Base-by-base conservation (phyloP, 2,888 invertebrate genomes). In the Laothoe populi region DNA sequence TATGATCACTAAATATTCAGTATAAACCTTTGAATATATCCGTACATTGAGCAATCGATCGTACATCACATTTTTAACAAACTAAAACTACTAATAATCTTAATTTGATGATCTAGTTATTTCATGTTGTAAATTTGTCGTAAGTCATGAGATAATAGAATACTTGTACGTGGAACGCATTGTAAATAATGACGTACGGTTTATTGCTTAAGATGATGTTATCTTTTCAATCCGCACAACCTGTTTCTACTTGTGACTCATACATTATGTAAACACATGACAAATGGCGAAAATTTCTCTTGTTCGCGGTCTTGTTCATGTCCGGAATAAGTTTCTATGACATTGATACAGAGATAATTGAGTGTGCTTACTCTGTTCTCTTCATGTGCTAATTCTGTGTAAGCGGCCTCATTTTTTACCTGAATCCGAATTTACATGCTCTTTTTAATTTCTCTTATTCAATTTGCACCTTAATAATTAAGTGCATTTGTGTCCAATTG, bases 211-310 rank as follows among this genome's bases (percentile, higher is more conserved):
- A 40, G 40, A 70, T 72, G 72, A 72, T 69, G 66, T 66, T 68
- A 70, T 68, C 67, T 57, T n/a, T 62, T 42, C 35, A 19, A 53
- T 49, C 60, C 40, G 23, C 48, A 40, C 38, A 49, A 65, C 67
- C 67, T 61, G 69, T 67, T 67, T 57, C 49, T 44, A 58, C 48
- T 24, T 40, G 38, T 79, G 77, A 81, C 66, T 76, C 78, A 77
- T 69, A 61, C 68, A 63, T 83, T 78, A 82, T 78, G 81, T 75
- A 79, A 81, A 83, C 72, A 71, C 59, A 75, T 81, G 81, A 83
- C 81, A 74, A 82, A 80, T 75, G 68, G 76, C 66, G 77, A 81
- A 79, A 77, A 76, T 70, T 67, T 61, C 65, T 40, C 8, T 35
- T 60, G 44, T 63, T 63, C 61, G 58, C 64, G 49, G 70, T 73